phyloP scores from a whole-genome alignment of 1,140 invertebrate genomes.

The Drosophila leontia region DNA sequence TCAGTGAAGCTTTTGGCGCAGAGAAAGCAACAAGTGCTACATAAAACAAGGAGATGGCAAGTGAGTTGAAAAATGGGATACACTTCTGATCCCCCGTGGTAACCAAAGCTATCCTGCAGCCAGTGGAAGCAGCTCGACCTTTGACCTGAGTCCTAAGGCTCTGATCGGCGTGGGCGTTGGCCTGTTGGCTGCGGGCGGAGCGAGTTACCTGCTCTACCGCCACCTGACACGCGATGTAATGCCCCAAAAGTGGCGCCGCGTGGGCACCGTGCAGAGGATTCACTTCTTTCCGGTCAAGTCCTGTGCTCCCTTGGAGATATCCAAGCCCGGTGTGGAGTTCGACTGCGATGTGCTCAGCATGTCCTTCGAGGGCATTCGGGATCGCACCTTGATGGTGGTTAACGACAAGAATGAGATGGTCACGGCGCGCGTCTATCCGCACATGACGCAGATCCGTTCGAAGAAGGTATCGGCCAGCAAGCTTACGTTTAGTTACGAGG shows the following conservation, averaged over 20 bases:
- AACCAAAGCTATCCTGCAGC: conserved; percentile 1
- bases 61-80: conserved; percentile 15
- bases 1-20: conserved; percentile 44
- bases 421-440: conserved; percentile 86
- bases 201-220: conserved; percentile 67
- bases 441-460: conserved; percentile 86
- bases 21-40: conserved; percentile 41
- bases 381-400: conserved; percentile 86
- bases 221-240: conserved; percentile 64
- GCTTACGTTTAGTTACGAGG: conserved; percentile 84
- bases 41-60: conserved; percentile 37
- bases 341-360: conserved; percentile 86
- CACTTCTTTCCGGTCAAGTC: conserved; percentile 86
- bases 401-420: conserved; percentile 86
- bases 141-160: conserved; percentile 40
- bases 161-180: conserved; percentile 65
- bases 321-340: conserved; percentile 67
- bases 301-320: conserved; percentile 81
- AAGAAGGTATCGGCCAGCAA: conserved; percentile 74
- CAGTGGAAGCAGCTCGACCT: conserved; percentile 20
- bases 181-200: conserved; percentile 52
- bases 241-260: conserved; percentile 78
- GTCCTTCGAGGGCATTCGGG: conserved; percentile 83
- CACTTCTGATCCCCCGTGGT: too few species aligned
- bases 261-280: conserved; percentile 86